A percentile compares a stretch with the other conserved stretches of the same genome.
Conservation (phyloP, 2,113 vertebrate species). For the Naja naja region DNA sequence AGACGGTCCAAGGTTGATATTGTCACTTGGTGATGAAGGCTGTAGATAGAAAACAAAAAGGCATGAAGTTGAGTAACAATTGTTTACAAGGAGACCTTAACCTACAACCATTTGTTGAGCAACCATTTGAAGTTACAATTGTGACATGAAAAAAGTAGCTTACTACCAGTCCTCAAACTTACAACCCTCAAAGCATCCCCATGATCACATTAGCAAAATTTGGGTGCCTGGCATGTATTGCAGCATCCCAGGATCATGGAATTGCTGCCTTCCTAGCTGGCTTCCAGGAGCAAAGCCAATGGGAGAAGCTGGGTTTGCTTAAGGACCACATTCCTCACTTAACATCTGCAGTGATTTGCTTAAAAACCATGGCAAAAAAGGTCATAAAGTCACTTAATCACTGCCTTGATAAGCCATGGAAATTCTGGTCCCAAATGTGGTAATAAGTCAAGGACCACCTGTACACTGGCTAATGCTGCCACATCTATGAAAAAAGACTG, state of each 20-base stretch:
- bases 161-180: not conserved
- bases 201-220: not conserved
- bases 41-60: conserved; percentile 42
- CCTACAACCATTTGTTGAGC: not conserved
- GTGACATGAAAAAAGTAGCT: not conserved
- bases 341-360: not conserved
- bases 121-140: not conserved
- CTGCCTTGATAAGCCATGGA: not conserved
- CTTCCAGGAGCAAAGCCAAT: not conserved
- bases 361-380: not conserved
- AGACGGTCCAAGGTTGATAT: conserved; percentile 94
- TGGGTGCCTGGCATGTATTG: not conserved
- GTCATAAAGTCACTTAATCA: not conserved
- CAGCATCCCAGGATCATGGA: not conserved
- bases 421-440: not conserved
- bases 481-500: not conserved
- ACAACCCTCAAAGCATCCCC: not conserved
- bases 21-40: conserved; percentile 67
- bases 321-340: not conserved
- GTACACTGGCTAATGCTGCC: not conserved
- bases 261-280: not conserved
- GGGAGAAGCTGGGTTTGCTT: not conserved
- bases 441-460: not conserved
- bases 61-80: not conserved
- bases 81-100: not conserved